Evolutionary conservation across 2,888 invertebrate genomes (phyloP).

Genomic region (Acanthosepion lycidas): DNA sequence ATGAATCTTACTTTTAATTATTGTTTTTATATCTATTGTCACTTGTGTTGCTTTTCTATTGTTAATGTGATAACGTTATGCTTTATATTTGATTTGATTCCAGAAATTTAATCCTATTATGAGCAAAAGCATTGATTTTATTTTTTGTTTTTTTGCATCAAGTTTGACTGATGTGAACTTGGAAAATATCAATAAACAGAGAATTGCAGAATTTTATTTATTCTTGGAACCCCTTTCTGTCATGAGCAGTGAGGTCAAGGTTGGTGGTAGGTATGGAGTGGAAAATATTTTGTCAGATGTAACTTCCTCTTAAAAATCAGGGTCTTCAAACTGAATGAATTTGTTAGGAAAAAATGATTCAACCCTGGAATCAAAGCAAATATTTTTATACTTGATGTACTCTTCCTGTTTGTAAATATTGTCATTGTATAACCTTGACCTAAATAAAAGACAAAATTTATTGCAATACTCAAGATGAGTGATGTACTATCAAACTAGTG

Average conservation of each 20-base stretch:
- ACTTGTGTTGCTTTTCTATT: not conserved
- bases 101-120: slow-evolving; percentile 6
- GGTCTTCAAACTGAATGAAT: slow-evolving; percentile 11
- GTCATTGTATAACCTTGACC: not conserved
- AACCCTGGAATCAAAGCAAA: not conserved
- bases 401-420: not conserved
- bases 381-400: not conserved
- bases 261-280: not conserved
- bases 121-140: not conserved
- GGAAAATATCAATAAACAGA: slow-evolving; percentile 33
- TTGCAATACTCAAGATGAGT: not conserved
- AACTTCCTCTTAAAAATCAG: not conserved
- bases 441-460: not conserved
- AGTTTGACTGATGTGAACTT: not conserved
- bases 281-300: not conserved
- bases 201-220: not conserved
- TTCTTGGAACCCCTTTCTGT: not conserved
- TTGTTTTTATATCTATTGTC: not conserved
- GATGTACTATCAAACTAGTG: too few relatives aligned
- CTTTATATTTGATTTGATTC: not conserved
- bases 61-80: not conserved
- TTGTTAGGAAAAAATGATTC: not conserved
- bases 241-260: not conserved
- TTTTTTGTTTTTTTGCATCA: not conserved
- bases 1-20: not conserved